These are phyloP conservation scores for Myrmophylax atrothorax DNA, from an alignment of 2,113 vertebrate genomes.

Conservation along the genomic window DNA sequence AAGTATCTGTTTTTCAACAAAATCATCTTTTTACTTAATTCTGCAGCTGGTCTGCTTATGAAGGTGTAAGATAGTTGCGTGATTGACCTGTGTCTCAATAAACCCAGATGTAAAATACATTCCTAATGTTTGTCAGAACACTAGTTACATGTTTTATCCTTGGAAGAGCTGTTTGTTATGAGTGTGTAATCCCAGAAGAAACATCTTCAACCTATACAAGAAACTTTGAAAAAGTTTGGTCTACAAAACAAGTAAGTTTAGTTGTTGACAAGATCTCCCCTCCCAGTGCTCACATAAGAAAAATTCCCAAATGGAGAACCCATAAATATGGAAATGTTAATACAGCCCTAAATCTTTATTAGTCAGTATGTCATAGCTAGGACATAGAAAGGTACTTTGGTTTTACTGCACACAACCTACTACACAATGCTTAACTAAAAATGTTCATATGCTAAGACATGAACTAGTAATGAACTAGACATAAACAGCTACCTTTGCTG, in stretches of 20 bases:
- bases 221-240: not conserved
- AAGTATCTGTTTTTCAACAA: slow-evolving; percentile 2
- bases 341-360: not conserved
- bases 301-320: not conserved
- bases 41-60: not conserved
- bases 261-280: not conserved
- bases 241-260: not conserved
- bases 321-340: not conserved
- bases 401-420: not conserved
- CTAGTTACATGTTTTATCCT: not conserved
- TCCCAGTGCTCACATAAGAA: not conserved
- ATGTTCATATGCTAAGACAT: not conserved
- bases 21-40: not conserved
- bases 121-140: not conserved
- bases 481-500: not conserved
- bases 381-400: not conserved
- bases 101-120: not conserved
- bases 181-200: not conserved
- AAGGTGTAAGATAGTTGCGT: not conserved
- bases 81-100: not conserved
- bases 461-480: not conserved
- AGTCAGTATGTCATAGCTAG: not conserved
- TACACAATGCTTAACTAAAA: not conserved
- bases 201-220: not conserved
- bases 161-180: not conserved